These are phyloP conservation scores for Cyphomyrus plagiostoma DNA, from an alignment of 2,113 vertebrate species.

Conservation along the genomic window DNA sequence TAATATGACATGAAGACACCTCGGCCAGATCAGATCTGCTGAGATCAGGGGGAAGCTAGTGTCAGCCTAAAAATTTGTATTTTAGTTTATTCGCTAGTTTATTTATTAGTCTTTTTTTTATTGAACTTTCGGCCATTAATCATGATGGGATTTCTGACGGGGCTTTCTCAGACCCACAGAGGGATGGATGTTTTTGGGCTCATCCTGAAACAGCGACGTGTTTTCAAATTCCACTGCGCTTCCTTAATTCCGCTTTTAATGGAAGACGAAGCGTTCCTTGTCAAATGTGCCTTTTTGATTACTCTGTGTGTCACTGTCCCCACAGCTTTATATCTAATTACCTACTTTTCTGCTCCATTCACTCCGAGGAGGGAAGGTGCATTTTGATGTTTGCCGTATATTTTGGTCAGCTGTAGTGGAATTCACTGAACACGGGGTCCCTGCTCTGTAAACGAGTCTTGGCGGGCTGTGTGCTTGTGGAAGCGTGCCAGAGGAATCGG, in stretches of 20 bases:
- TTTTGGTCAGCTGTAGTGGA: background rate
- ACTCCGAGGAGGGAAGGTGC: background rate
- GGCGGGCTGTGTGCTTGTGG: background rate
- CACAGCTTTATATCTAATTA: background rate
- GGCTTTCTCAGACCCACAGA: background rate
- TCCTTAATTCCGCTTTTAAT: background rate
- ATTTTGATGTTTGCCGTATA: background rate
- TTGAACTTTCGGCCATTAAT: background rate
- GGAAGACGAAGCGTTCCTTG: background rate
- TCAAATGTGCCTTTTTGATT: background rate
- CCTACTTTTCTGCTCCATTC: background rate
- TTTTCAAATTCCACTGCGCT: background rate
- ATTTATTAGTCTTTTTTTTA: background rate
- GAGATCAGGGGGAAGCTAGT: background rate
- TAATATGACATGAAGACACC: background rate
- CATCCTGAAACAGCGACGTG: background rate
- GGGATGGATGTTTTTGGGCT: background rate
- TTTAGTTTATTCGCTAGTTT: background rate
- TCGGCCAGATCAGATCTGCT: background rate
- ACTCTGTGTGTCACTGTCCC: background rate
- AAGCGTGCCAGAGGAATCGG: slow-evolving; percentile 8
- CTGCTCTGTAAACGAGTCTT: background rate
- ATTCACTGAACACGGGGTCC: background rate
- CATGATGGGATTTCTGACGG: background rate
- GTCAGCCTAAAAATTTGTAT: background rate